phyloP scores from a whole-genome alignment of 1,140 invertebrate genomes.

The Ylistrum balloti region DNA sequence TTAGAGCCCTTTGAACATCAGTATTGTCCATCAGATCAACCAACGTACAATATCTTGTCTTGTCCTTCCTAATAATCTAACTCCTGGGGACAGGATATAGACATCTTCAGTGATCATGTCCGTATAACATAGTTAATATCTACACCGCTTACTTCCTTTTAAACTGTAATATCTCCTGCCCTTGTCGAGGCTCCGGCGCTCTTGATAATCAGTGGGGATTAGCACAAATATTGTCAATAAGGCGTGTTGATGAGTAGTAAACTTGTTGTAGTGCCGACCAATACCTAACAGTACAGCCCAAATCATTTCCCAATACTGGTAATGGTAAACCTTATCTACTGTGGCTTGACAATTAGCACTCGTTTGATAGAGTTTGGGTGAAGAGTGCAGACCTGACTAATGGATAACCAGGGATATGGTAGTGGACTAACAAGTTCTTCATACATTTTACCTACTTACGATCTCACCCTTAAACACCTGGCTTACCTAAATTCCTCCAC shows the following conservation, averaged over 20 bases:
- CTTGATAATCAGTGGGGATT: not conserved
- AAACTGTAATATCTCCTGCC: not conserved
- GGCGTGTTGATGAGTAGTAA: not conserved
- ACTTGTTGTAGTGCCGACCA: not conserved
- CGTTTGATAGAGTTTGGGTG: not conserved
- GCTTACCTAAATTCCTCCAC: too few relatives aligned
- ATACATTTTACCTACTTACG: not conserved
- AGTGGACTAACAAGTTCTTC: not conserved
- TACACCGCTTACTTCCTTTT: too few relatives aligned
- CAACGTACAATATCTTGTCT: not conserved
- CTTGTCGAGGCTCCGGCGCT: not conserved
- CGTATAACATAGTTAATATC: not conserved
- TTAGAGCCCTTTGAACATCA: not conserved
- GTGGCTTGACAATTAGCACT: not conserved
- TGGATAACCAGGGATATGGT: not conserved
- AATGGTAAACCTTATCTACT: not conserved
- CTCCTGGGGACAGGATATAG: not conserved
- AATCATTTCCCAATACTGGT: not conserved
- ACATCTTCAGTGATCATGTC: not conserved
- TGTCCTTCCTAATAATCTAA: not conserved
- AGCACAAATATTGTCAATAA: not conserved
- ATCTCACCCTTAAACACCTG: not conserved
- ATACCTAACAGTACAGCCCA: not conserved
- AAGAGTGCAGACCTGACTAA: not conserved
- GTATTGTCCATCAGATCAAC: too few relatives aligned